Base-by-base conservation (phyloP, 2,888 invertebrate species). In the Drosophila kambysellisi region DNA sequence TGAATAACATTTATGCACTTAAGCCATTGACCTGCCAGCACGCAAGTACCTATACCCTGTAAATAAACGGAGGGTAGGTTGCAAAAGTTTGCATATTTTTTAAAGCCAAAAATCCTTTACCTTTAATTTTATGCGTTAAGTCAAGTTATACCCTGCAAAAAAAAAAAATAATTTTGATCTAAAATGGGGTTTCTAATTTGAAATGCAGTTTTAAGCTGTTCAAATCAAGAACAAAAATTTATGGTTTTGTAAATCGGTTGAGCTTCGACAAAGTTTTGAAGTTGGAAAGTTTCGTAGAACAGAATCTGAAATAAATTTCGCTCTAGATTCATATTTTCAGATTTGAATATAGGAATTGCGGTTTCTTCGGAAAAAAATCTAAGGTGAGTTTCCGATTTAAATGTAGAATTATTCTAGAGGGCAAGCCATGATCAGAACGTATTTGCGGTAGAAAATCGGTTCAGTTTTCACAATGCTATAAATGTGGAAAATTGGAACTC, bases 1-100 rank as follows among this genome's bases (percentile, higher is more conserved):
- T 48, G 46, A 33, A 11, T 5, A 11, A 17, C 56, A 41, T 67
- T 68, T 67, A 68, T 56, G 67, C 50, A 68, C 25, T 51, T 32
- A 33, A 20, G 3, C 20, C 29, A 41, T 56, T 56, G 67, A 56
- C 20, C 68, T 56, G 50, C 3, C 25, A 25, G 20, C 35, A 4
- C 2, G 9, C 25, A 46, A 46, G 8, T 4, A 46, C 15, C 2
- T 2, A 15, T 12, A 17, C 64, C 51, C 51, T 65, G 3, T 41
- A 35, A 20, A 3, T 20, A 20, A 6, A 1, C 1, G 12, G 0
- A 8, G 3, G n/a, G 1, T n/a, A 7, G 11, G 8, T 7, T 7
- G 7, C 2, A 4, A 20, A 25, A 4, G 20, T 12, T 20, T 7
- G 4, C 20, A 7, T 20, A 7, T 20, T 12, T 46, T 4, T 4